Base-by-base conservation (phyloP, 2,113 vertebrate genomes). In the Hippocampus mohnikei region DNA sequence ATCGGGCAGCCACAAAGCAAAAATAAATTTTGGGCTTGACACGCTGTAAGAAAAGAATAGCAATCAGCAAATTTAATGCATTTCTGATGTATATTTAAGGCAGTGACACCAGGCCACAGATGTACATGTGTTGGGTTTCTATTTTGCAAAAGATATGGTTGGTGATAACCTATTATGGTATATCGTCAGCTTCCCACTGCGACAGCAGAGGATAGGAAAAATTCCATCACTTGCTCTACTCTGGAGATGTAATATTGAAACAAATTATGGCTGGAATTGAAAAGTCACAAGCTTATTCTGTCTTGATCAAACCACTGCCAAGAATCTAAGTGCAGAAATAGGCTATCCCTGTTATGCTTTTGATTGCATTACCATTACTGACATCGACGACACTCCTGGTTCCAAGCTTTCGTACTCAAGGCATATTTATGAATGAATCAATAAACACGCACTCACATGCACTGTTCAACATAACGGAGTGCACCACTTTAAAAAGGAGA, bases 261-360 rank as follows among this genome's bases (percentile, higher is more conserved):
- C 95, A 98, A 98, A 99, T 99, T 97, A 97, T 96, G 95, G 94
- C 94, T 87, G 94, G 94, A 98, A 99, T 97, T 97, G 97, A 96
- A 98, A 99, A 99, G 96, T 97, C 96, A 95, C 94, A 92, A 90
- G 91, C 94, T 97, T 95, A 96, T 98, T 96, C 94, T 91, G 89
- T 95, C 95, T 96, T 97, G 96, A 98, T 99, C 95, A 97, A 95
- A 94, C 91, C 89, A 76, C 95, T 95, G 96, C 94, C 94, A 95
- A 94, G 93, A 95, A 94, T 94, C 92, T 95, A 96, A 96, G 94
- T 95, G 93, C 92, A 91, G 93, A 91, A 93, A 92, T 91, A 91
- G 90, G 94, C 94, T 91, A 92, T 92, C 93, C 90, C 91, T 92
- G 93, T 94, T 95, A 94, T 91, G 90, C 83, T 92, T 95, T 89